A percentile compares a stretch with the other conserved stretches of the same genome.
Conservation (phyloP, 2,113 vertebrate species). For the Clarias batrachus region DNA sequence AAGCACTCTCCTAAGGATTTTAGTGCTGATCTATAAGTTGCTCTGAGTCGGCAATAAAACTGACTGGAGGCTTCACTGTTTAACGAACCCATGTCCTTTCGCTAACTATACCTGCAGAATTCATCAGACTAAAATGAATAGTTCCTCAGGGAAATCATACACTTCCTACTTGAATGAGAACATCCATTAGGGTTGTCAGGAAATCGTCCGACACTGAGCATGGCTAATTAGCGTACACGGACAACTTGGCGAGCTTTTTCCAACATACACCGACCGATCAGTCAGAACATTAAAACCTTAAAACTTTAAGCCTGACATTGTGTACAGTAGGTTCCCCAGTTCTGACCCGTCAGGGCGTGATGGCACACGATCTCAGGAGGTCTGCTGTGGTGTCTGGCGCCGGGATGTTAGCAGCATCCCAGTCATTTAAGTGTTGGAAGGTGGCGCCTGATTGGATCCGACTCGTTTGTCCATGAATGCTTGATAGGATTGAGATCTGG, state of each 20-base stretch:
- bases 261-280: neutral
- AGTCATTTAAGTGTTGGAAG: too few relatives aligned
- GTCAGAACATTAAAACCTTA: too few relatives aligned
- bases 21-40: constrained; percentile 28
- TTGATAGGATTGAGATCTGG: too few relatives aligned
- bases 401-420: too few relatives aligned
- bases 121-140: constrained; percentile 39
- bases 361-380: too few relatives aligned
- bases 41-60: constrained; percentile 31
- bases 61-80: neutral
- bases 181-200: constrained; percentile 16
- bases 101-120: constrained; percentile 47
- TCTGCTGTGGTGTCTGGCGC: too few relatives aligned
- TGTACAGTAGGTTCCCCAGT: too few relatives aligned
- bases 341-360: too few relatives aligned
- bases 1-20: constrained; percentile 27
- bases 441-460: too few relatives aligned
- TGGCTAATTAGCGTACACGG: constrained; percentile 26
- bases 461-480: too few relatives aligned
- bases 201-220: neutral
- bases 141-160: constrained; percentile 22
- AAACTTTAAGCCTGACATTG: too few relatives aligned
- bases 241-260: constrained; percentile 29
- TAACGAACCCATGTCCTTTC: constrained; percentile 22
- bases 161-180: constrained; percentile 29